Conservation (phyloP, 2,888 invertebrate genomes). For the Hirtodrosophila alboralis region DNA sequence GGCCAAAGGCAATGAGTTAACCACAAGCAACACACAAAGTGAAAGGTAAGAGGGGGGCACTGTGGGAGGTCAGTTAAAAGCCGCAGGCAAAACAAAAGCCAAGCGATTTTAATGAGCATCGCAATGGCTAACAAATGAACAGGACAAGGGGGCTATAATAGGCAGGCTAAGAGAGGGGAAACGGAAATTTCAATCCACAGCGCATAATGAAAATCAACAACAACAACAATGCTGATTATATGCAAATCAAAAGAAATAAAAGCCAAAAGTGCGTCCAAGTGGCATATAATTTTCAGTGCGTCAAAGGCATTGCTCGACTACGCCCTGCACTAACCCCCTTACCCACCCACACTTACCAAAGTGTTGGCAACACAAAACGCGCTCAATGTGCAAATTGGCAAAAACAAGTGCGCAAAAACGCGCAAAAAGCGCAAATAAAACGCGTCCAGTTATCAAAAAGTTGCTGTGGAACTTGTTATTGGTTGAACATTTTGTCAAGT, state of each 20-base stretch:
- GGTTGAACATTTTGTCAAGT: neutral
- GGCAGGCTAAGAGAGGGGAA: conserved; percentile 8
- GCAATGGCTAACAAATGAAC: conserved; percentile 32
- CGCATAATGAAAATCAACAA: conserved; percentile 54
- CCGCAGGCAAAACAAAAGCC: conserved; percentile 50
- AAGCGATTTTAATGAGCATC: conserved; percentile 61
- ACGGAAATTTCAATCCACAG: conserved; percentile 37
- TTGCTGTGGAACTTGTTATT: conserved; percentile 23
- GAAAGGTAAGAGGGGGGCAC: conserved; percentile 15
- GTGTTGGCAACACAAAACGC: conserved; percentile 12
- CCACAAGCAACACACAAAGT: conserved; percentile 56
- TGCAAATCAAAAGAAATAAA: conserved; percentile 74
- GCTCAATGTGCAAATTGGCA: conserved; percentile 21
- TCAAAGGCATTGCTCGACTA: conserved; percentile 50
- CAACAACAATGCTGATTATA: conserved; percentile 71
- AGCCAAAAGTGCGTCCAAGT: conserved; percentile 45
- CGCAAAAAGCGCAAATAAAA: conserved; percentile 7
- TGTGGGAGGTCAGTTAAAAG: conserved; percentile 35
- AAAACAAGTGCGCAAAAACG: conserved; percentile 24
- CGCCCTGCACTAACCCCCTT: conserved; percentile 1
- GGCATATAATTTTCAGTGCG: conserved; percentile 61
- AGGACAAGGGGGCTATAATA: conserved; percentile 4
- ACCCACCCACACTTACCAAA: neutral
- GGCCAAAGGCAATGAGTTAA: conserved; percentile 48
- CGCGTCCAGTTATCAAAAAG: conserved; percentile 44